phyloP scores from a whole-genome alignment of 2,797 vertebrate species.

The Anolis apletophallus region DNA sequence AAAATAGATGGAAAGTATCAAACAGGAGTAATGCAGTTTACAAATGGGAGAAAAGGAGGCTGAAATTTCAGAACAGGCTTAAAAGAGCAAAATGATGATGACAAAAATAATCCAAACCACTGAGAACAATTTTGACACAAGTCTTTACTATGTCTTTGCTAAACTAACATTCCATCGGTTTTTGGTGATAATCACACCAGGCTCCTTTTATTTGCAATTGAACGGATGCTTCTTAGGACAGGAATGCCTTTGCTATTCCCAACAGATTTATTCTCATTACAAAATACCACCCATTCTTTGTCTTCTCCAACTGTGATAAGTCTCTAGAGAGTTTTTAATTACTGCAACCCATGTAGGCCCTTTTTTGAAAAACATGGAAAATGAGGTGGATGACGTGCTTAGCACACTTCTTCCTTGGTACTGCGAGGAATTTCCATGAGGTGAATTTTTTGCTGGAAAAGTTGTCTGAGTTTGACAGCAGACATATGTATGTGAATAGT shows the following conservation, averaged over 20 bases:
- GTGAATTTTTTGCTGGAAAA: neutral
- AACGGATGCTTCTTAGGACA: slow-evolving; percentile 41
- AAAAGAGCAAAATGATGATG: neutral
- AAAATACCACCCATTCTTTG: slow-evolving; percentile 12
- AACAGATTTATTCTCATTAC: slow-evolving; percentile 26
- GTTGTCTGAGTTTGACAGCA: neutral
- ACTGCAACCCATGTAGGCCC: neutral
- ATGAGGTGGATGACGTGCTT: slow-evolving; percentile 1
- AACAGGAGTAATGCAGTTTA: neutral
- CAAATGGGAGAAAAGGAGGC: neutral
- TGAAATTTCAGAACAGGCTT: neutral
- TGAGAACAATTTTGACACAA: slow-evolving; percentile 7
- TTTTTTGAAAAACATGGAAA: slow-evolving; percentile 5
- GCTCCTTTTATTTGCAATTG: slow-evolving; percentile 17
- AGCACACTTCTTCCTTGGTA: neutral
- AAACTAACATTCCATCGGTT: slow-evolving; percentile 18
- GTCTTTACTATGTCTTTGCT: slow-evolving; percentile 42
- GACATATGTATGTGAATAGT: neutral
- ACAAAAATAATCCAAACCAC: neutral
- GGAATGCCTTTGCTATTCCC: neutral
- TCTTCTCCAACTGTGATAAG: slow-evolving; percentile 13
- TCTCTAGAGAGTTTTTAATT: slow-evolving; percentile 6
- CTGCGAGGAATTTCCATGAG: neutral
- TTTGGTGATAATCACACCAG: neutral
- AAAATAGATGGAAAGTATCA: neutral